These are phyloP conservation scores for Hetaerina titia DNA, from an alignment of 2,888 invertebrate species.

Conservation along the genomic window DNA sequence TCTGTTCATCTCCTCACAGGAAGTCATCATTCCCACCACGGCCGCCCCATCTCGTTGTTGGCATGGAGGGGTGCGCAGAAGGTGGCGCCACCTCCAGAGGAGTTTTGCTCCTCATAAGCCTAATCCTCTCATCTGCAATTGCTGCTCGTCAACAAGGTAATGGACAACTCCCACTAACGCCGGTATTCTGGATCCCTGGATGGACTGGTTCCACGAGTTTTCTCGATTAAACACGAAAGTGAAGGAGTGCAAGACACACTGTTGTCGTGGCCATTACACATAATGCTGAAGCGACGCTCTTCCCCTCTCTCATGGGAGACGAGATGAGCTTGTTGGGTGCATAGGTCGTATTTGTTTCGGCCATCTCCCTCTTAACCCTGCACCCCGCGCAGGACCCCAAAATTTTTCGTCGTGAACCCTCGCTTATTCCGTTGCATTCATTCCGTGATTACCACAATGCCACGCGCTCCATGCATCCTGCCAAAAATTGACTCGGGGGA, in stretches of 20 bases:
- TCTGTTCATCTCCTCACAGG: not conserved
- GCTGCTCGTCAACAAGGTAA: slow-evolving; percentile 65
- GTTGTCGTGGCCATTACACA: slow-evolving; percentile 9
- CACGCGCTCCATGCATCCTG: not conserved
- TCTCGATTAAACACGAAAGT: not conserved
- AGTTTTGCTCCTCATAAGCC: slow-evolving; percentile 52
- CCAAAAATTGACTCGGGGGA: not conserved
- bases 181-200: no score
- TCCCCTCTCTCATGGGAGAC: not conserved
- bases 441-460: not conserved
- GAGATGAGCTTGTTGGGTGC: not conserved
- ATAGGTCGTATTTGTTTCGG: not conserved
- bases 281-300: not conserved
- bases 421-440: not conserved
- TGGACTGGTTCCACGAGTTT: not conserved
- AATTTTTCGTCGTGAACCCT: not conserved
- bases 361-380: not conserved
- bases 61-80: slow-evolving; percentile 63
- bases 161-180: not conserved
- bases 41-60: slow-evolving; percentile 43
- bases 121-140: slow-evolving; percentile 47
- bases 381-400: not conserved
- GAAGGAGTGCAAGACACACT: not conserved
- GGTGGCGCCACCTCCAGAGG: slow-evolving; percentile 59
- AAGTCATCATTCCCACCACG: slow-evolving; percentile 44